phyloP scores from a whole-genome alignment of 2,113 vertebrate species.

The Ceyx melanurus region DNA sequence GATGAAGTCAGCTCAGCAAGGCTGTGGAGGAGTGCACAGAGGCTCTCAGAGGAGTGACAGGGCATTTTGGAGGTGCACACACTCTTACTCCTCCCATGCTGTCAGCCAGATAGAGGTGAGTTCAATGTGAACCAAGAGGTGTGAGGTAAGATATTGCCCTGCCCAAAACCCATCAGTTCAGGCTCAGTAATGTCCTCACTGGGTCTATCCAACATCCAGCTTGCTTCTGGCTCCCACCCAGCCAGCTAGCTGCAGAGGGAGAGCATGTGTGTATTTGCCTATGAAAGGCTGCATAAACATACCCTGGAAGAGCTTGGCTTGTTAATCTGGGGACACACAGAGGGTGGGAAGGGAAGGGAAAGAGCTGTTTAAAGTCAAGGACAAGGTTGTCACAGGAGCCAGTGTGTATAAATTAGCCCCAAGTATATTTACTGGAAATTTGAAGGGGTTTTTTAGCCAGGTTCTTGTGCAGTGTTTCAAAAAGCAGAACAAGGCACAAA shows the following conservation, averaged over 20 bases:
- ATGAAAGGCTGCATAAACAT: neutral
- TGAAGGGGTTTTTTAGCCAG: neutral
- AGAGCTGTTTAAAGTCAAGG: neutral
- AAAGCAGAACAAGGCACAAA: neutral
- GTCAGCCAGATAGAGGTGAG: neutral
- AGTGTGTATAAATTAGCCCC: neutral
- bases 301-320: neutral
- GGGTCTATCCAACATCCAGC: neutral
- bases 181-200: neutral
- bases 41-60: neutral
- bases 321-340: neutral
- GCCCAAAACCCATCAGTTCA: neutral
- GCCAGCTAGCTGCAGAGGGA: neutral
- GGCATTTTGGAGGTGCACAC: neutral
- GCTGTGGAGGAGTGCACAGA: neutral
- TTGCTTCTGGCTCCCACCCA: neutral
- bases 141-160: neutral
- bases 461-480: neutral
- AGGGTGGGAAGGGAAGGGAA: neutral
- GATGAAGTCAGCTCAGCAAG: neutral
- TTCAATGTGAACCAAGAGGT: neutral
- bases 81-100: accelerated
- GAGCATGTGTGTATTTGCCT: neutral
- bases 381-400: neutral
- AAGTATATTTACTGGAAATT: neutral